Percentiles rank a stretch among this genome's conserved stretches.
These are phyloP conservation scores for Trypoxylon attenuatum DNA, from an alignment of 2,888 invertebrate species.

Conservation along the genomic window DNA sequence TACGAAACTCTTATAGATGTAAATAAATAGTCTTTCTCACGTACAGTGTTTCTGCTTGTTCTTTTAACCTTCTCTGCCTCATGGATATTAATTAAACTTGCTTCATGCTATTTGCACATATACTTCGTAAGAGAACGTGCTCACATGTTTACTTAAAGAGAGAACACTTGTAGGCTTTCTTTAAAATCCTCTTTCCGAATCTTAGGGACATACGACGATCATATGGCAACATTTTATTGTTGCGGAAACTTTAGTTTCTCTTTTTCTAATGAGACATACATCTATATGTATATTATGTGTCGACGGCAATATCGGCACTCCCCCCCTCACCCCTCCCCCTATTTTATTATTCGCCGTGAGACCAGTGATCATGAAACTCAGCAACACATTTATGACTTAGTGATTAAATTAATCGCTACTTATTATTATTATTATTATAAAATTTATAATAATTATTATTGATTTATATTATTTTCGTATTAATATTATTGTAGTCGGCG, in stretches of 20 bases:
- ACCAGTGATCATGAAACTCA: conserved; percentile 52
- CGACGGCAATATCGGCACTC: conserved; percentile 1
- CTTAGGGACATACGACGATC: neutral
- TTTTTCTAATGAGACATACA: conserved; percentile 21
- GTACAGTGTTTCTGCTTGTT: conserved; percentile 28
- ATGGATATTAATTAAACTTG: conserved; percentile 4
- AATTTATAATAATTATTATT: conserved; percentile 41
- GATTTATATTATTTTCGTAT: conserved; percentile 48
- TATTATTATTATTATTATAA: conserved; percentile 48
- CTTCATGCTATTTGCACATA: conserved; percentile 7
- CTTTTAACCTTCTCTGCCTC: conserved; percentile 27
- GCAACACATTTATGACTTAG: conserved; percentile 47
- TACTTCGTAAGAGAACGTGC: conserved; percentile 21
- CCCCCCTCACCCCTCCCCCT: conserved; percentile 16
- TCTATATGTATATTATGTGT: no score
- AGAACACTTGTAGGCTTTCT: conserved; percentile 48
- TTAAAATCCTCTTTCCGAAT: conserved; percentile 7
- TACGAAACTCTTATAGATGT: conserved; percentile 40
- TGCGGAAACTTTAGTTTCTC: conserved; percentile 19
- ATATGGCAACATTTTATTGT: neutral
- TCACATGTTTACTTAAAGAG: conserved; percentile 43
- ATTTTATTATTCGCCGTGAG: conserved; percentile 40
- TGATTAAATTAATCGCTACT: conserved; percentile 56
- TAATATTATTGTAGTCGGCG: conserved; percentile 41
- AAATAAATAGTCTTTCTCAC: conserved; percentile 45